Evolutionary conservation across 2,797 vertebrate species (phyloP), one percentile per base, ranked within the genome.

Genomic region (Sparidentex hasta): DNA sequence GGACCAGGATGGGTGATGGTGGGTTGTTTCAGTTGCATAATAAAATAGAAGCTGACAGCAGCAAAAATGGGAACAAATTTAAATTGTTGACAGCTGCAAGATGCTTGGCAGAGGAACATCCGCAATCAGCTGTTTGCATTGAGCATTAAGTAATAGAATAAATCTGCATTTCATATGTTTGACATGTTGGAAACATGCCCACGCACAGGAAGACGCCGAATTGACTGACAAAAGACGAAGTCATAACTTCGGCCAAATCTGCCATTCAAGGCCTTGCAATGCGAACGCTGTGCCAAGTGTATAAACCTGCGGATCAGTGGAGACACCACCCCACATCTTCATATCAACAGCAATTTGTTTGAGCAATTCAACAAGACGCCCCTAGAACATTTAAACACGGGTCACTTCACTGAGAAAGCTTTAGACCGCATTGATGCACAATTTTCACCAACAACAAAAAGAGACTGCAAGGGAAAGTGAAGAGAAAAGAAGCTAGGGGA

Each of bases 271-370:
- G 67, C 33, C 57, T 54, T 27, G 62, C 7, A 29, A 65, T 61
- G 55, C 62, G 54, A 70, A 62, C n/a, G 20, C 41, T 71, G 33
- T 17, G 65, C 74, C 74, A 78, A 84, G 84, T 90, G 82, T 48
- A 83, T 80, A 85, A 87, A 78, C 86, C 73, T 70, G 55, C 44
- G 57, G 25, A 63, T 88, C 76, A 90, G 83, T 78, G 27, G 75
- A 84, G 83, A 87, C 87, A 87, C 78, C 88, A 80, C 68, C 87
- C 83, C 82, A 88, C 87, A 86, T 90, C 88, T 90, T 92, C 89
- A 90, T 90, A 91, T 88, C 84, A 91, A 91, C 88, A 88, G 88
- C 87, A 87, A 90, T 92, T 91, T 90, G 90, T 88, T 88, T 85
- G 90, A 87, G 88, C 83, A 64, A 83, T 87, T 91, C 88, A 90